phyloP scores from a whole-genome alignment of 1,140 invertebrate species.

The Yoshiicerus persimilis region DNA sequence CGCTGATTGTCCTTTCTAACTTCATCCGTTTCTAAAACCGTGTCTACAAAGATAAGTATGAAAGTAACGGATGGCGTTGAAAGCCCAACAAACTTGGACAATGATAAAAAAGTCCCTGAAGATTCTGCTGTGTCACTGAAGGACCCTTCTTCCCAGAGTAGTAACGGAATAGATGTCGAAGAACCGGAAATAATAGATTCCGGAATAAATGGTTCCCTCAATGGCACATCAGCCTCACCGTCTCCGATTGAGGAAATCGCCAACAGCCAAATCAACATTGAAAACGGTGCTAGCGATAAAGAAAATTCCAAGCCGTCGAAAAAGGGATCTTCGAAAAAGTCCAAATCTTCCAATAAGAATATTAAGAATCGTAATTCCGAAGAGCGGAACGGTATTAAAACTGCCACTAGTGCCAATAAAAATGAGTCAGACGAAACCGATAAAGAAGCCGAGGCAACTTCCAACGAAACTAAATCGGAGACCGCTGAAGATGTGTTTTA shows the following conservation, averaged over 20 bases:
- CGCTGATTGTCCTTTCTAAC: background rate
- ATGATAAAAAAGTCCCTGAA: background rate
- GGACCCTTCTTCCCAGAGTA: background rate
- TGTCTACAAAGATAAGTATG: constrained; percentile 28
- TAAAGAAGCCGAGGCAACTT: constrained; percentile 58
- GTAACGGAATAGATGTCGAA: background rate
- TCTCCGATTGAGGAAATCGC: background rate
- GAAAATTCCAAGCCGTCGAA: constrained; percentile 16
- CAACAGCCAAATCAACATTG: background rate
- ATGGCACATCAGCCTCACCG: background rate
- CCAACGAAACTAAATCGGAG: constrained; percentile 53
- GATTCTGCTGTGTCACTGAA: background rate
- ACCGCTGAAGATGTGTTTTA: constrained; percentile 74
- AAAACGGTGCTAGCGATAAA: background rate
- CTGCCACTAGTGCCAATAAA: constrained; percentile 35
- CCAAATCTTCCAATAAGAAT: background rate
- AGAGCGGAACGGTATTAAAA: constrained; percentile 22
- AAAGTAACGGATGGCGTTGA: constrained; percentile 41
- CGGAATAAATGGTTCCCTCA: background rate
- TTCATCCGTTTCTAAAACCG: background rate
- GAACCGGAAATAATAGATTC: background rate
- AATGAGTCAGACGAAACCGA: constrained; percentile 59
- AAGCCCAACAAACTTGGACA: background rate
- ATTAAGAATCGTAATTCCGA: constrained; percentile 17
- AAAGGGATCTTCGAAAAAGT: constrained; percentile 6